Base-by-base conservation (phyloP, 2,113 vertebrate genomes). In the Microcebus murinus region DNA sequence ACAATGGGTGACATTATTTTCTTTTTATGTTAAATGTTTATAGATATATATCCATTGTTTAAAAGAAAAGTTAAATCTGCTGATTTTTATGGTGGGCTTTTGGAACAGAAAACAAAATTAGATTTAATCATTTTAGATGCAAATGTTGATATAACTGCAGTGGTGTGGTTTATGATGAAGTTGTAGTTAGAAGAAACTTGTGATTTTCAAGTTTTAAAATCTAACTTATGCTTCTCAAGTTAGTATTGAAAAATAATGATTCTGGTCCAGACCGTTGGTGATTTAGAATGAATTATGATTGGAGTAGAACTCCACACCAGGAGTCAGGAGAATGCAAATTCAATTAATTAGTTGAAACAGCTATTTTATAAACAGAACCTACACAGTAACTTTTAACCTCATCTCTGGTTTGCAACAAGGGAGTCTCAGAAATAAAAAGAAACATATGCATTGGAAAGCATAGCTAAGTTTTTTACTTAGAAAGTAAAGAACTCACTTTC, bases 311-410 rank as follows among this genome's bases (percentile, higher is more conserved):
- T 90, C 50, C 73, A 74, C 10, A 31, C 21, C 4, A 7, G 17
- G 74, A 90, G 20, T 20, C 29, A 68, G 31, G 10, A 84, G 48
- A 91, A 83, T 87, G 63, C 7, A 96, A 91, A 90, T 77, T 83
- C 25, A 94, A 9, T 89, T 57, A 82, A 57, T 87, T 71, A 55
- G 42, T 29, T 87, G 59, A 92, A 73, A 76, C 27, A 76, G 10
- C n/a, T 92, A 29, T 89, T 95, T 95, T 81, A 25, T 82, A 52
- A 92, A 29, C 61, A 83, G 36, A 96, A 71, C 42, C 84, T 90
- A 6, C 39, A 20, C 8, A 48, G 48, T 57, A 91, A 90, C 4
- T 90, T 57, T 70, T 34, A 90, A 23, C 4, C 2, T 87, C 68
- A 42, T 67, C 42, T 92, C 8, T 68, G 23, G 39, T 93, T 93